These are phyloP conservation scores for Pelagia noctiluca DNA, from an alignment of 30 jellyfish, hydroid and myxozoan species.

Conservation along the genomic window DNA sequence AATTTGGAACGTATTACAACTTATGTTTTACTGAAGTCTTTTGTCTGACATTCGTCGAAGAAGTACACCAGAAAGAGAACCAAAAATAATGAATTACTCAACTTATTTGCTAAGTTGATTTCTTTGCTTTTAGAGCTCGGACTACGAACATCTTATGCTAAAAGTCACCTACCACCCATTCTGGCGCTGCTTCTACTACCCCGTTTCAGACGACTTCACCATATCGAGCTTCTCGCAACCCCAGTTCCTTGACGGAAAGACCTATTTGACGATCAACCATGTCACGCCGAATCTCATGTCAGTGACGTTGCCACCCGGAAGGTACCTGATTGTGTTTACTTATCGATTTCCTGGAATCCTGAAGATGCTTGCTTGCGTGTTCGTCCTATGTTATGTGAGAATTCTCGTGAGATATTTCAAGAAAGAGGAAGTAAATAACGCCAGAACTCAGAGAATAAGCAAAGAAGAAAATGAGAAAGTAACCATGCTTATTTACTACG, in stretches of 20 bases:
- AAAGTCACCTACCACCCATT: constrained; percentile 96
- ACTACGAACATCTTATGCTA: constrained; percentile 81
- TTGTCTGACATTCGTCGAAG: too few relatives aligned
- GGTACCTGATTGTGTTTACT: constrained; percentile 80
- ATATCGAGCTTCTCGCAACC: constrained; percentile 42
- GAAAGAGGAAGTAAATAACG: too few relatives aligned
- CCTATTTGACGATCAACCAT: constrained; percentile 62
- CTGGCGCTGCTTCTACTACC: constrained; percentile 81
- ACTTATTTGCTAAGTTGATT: too few relatives aligned
- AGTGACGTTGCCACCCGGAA: constrained; percentile 89
- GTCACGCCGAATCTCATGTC: constrained; percentile 95
- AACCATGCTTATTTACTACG: too few relatives aligned
- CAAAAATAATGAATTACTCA: too few relatives aligned
- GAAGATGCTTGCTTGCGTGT: constrained; percentile 70
- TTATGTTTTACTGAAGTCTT: too few relatives aligned
- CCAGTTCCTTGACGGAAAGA: constrained; percentile 48
- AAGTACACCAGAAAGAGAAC: too few relatives aligned
- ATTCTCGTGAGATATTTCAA: neutral
- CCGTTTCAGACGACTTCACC: constrained; percentile 66
- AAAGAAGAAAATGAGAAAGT: too few relatives aligned
- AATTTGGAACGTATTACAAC: too few relatives aligned
- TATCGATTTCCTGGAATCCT: constrained; percentile 88
- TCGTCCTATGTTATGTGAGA: constrained; percentile 9
- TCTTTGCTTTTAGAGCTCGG: constrained; percentile 54
- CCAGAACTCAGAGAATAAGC: too few relatives aligned